Evolutionary conservation across 2,888 invertebrate species (phyloP).

Genomic region (Argyresthia goedartella): DNA sequence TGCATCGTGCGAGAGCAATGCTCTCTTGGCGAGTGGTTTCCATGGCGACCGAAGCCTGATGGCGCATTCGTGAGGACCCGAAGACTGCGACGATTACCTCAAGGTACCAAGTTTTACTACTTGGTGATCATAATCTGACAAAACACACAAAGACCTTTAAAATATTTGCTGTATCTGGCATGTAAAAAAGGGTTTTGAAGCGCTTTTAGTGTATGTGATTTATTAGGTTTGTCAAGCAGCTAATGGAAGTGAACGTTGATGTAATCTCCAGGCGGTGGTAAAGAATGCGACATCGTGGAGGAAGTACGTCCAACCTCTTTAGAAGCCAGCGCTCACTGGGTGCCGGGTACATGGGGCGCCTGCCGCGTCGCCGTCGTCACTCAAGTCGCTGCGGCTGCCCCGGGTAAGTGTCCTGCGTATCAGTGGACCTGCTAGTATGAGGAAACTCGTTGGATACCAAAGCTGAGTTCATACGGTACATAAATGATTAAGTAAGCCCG

Average conservation of each 20-base stretch:
- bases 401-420: no score
- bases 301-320: slow-evolving; percentile 51
- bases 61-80: slow-evolving; percentile 60
- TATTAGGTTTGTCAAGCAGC: no score
- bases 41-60: slow-evolving; percentile 67
- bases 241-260: no score
- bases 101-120: slow-evolving; percentile 29
- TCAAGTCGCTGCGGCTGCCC: slow-evolving; percentile 25
- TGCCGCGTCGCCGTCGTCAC: slow-evolving; percentile 57
- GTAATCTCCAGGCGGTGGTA: slow-evolving; percentile 40
- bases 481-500: no score
- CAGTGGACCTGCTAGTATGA: slow-evolving; percentile 27
- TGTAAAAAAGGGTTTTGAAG: no score
- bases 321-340: slow-evolving; percentile 68
- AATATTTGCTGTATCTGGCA: no score
- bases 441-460: no score
- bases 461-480: no score
- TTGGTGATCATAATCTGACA: neutral
- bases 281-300: slow-evolving; percentile 56
- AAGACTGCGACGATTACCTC: slow-evolving; percentile 47
- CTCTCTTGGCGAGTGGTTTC: slow-evolving; percentile 68
- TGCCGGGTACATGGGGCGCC: slow-evolving; percentile 61
- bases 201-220: no score
- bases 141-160: no score
- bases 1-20: slow-evolving; percentile 71